Evolutionary conservation across 1,140 invertebrate species (phyloP), one percentile per base, ranked within the genome.

Genomic region (Drosophila carrolli): DNA sequence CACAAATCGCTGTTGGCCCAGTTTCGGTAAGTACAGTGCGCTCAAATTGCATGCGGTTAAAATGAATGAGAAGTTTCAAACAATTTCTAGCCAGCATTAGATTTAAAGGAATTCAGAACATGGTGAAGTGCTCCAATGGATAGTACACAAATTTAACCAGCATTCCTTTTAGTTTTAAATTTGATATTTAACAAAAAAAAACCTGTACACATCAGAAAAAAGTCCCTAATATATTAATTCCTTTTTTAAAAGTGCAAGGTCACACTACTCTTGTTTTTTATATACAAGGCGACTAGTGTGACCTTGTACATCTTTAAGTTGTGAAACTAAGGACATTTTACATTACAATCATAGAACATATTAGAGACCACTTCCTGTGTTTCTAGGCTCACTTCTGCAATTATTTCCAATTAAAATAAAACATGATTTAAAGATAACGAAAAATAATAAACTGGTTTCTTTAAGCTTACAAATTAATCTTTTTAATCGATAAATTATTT

Each of bases 1-100:
- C 65, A 68, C 65, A 68, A 68, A 68, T 68, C 62, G 62, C 27
- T 58, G 68, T 46, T 72, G 68, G 16, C 68, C 68, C 68, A 72
- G 66, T 72, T 72, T 43, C 19, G 27, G 29, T 23, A 41, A 48
- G 47, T 41, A 70, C 66, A 40, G 44, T 32, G 11, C 43, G 11
- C 7, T 38, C 35, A 23, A 53, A 54, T 32, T 14, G 48, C 29
- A 41, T 43, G 38, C 27, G 50, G 13, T 44, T 44, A 27, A 32
- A 41, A n/a, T 62, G 37, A 35, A 23, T 41, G 37, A 27, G 46
- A 5, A 16, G 37, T 9, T n/a, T 41, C 10, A 14, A 10, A 7
- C 2, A 29, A 29, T 32, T 6, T 32, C 6, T 13, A 48, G 11
- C 0, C 8, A 10, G 2, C n/a, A 61, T 44, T 8, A 41, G 23